phyloP scores from a whole-genome alignment of 2,888 invertebrate species.

The Apomyelois bistriatella region DNA sequence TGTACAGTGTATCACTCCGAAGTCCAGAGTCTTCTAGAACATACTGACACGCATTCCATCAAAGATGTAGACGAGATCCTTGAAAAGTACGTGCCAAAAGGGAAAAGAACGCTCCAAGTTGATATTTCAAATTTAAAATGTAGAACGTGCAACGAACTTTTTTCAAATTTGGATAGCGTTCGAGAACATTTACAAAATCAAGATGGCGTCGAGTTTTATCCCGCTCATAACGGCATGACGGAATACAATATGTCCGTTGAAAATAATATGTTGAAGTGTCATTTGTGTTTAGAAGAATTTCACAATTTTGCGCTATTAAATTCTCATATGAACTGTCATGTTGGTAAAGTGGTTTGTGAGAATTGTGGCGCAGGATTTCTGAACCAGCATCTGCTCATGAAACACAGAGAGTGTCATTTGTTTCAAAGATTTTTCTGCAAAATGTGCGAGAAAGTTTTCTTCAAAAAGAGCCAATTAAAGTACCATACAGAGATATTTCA shows the following conservation, averaged over 20 bases:
- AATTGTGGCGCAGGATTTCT: slow-evolving; percentile 48
- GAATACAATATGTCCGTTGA: slow-evolving; percentile 43
- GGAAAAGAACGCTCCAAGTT: slow-evolving; percentile 43
- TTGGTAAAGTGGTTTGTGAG: slow-evolving; percentile 54
- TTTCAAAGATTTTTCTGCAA: slow-evolving; percentile 41
- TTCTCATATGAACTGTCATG: slow-evolving; percentile 47
- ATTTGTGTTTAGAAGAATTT: slow-evolving; percentile 40
- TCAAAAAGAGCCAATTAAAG: slow-evolving; percentile 59
- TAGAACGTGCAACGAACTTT: slow-evolving; percentile 32
- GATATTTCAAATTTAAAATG: slow-evolving; percentile 52
- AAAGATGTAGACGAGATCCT: slow-evolving; percentile 29
- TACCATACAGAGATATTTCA: slow-evolving; percentile 61
- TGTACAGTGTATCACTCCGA: slow-evolving; percentile 46
- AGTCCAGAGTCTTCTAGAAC: slow-evolving; percentile 32
- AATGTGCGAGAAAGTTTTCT: slow-evolving; percentile 53
- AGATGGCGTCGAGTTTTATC: slow-evolving; percentile 37
- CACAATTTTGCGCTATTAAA: slow-evolving; percentile 43
- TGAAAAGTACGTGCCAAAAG: slow-evolving; percentile 38
- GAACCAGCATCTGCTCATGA: slow-evolving; percentile 41
- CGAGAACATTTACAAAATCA: slow-evolving; percentile 36
- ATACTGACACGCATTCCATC: slow-evolving; percentile 36
- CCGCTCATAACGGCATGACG: slow-evolving; percentile 46
- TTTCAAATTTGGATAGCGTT: slow-evolving; percentile 30
- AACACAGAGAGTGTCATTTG: slow-evolving; percentile 45
- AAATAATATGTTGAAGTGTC: slow-evolving; percentile 41